Evolutionary conservation across 2,888 invertebrate species (phyloP).

Genomic region (Meiosimyza platycephala): DNA sequence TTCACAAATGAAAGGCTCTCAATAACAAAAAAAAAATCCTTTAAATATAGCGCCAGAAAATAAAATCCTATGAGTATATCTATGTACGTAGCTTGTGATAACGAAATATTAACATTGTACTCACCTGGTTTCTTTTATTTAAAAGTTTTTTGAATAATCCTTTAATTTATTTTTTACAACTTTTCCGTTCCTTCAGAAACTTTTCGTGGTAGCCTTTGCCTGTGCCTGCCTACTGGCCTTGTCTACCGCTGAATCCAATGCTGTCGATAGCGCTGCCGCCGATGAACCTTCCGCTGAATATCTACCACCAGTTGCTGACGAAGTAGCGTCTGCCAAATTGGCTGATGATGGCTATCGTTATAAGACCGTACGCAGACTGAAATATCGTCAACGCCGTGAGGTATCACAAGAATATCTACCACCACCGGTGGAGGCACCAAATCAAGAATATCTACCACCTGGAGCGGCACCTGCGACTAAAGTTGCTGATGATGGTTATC

Average conservation of each 20-base stretch:
- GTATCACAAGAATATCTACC: slow-evolving; percentile 60
- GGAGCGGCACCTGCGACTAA: slow-evolving; percentile 52
- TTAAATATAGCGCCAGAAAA: no score
- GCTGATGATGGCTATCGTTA: slow-evolving; percentile 59
- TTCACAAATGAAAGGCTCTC: no score
- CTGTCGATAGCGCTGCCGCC: slow-evolving; percentile 40
- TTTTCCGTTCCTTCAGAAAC: slow-evolving; percentile 51
- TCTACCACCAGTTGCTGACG: slow-evolving; percentile 53
- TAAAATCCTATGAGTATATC: no score
- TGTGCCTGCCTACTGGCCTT: slow-evolving; percentile 52
- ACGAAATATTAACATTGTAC: no score
- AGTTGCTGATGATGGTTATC: slow-evolving; percentile 61
- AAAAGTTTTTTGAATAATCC: no score
- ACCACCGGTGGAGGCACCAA: slow-evolving; percentile 55
- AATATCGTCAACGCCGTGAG: slow-evolving; percentile 58
- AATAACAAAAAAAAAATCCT: no score
- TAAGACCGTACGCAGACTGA: slow-evolving; percentile 56
- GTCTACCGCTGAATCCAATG: slow-evolving; percentile 47
- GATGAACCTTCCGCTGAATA: slow-evolving; percentile 55
- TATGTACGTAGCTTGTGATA: no score
- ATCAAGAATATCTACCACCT: slow-evolving; percentile 59
- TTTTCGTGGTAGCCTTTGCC: slow-evolving; percentile 52
- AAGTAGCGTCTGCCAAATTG: slow-evolving; percentile 45
- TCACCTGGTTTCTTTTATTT: no score
- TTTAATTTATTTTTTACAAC: neutral